Evolutionary conservation across 1,140 invertebrate genomes (phyloP).

Genomic region (Maconellicoccus hirsutus): DNA sequence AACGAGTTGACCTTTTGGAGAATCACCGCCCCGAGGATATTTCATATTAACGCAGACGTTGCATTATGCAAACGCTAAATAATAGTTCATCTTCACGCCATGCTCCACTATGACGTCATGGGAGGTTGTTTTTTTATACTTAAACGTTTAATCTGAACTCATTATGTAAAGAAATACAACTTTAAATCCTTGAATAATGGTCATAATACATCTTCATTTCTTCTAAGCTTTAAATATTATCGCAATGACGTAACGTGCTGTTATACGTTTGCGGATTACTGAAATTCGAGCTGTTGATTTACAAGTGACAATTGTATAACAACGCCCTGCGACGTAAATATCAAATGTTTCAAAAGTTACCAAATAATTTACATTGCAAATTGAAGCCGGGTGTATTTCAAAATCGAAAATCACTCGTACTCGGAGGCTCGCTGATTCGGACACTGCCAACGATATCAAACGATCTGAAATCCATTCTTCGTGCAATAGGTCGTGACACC

Average conservation of each 20-base stretch:
- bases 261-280: too few relatives aligned
- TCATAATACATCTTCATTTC: too few relatives aligned
- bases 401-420: neutral
- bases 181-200: neutral
- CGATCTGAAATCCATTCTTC: neutral
- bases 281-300: too few relatives aligned
- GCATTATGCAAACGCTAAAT: neutral
- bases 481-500: neutral
- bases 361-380: too few relatives aligned
- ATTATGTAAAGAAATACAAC: neutral
- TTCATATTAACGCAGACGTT: neutral
- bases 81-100: neutral
- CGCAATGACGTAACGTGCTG: too few relatives aligned
- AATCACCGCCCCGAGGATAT: neutral
- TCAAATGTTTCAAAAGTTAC: too few relatives aligned
- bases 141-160: neutral
- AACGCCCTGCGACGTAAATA: too few relatives aligned
- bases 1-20: conserved; percentile 3
- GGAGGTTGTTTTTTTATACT: neutral
- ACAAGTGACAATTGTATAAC: too few relatives aligned
- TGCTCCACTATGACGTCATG: neutral
- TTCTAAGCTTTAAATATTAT: too few relatives aligned
- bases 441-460: neutral
- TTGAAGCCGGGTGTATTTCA: neutral
- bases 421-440: neutral